Evolutionary conservation across 2,888 invertebrate species (phyloP), one percentile per base, ranked within the genome.

Genomic region (Ceraclea dissimilis): DNA sequence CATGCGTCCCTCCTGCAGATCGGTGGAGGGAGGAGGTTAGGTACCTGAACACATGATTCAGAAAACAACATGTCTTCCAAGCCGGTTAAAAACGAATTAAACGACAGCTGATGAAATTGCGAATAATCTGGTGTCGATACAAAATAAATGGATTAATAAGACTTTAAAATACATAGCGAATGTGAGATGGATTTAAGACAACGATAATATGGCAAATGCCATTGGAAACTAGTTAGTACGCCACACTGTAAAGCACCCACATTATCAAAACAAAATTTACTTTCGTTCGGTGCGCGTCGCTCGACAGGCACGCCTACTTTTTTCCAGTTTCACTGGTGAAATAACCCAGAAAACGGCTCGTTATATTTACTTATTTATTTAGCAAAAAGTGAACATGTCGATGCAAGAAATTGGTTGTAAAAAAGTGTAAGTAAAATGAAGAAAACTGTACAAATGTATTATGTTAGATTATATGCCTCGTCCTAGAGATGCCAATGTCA

Each of bases 1-100:
- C 57, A 75, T 75, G 76, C 75, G 72, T 72, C 73, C 66, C 70
- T 74, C 71, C 73, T 33, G 33, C 51, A 50, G 50, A 16, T 10
- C 13, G 26, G 16, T 5, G 8, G 46, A 18, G 46, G 46, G 46
- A 20, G 20, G 46, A 46, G 46, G 46, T 6, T 19, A 46, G 11
- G 19, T 46, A 19, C 19, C 18, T 19, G 18, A 46, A 49, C 54
- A 54, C 54, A 49, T 22, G 39, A 18, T 54, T 22, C 49, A 21
- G 49, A 54, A 21, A 48, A 39, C 54, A 49, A 48, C 54, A 49
- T 39, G 54, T 46, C 46, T 20, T 39, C 39, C 39, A 16, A 39
- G 53, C 53, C 53, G 53, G 53, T 34, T n/a, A n/a, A 39, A 13
- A 21, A 4, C n/a, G n/a, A n/a, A n/a, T n/a, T n/a, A n/a, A n/a